A percentile compares a stretch with the other conserved stretches of the same genome.
These are phyloP conservation scores for Xiphophorus maculatus DNA, from an alignment of 2,113 vertebrate genomes.

Conservation along the genomic window DNA sequence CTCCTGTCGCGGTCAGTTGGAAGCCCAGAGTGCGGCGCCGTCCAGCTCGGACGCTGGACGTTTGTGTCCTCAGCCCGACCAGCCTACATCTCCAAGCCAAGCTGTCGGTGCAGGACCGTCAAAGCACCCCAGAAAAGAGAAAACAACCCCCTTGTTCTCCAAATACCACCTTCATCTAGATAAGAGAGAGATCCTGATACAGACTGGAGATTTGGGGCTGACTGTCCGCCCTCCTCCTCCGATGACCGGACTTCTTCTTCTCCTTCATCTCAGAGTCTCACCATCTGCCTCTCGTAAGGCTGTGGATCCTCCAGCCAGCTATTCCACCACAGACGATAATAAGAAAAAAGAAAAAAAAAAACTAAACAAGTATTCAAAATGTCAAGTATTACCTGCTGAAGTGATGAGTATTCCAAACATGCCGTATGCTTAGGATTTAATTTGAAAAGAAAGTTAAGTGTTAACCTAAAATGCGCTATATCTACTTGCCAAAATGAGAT, in stretches of 20 bases:
- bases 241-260: slow-evolving; percentile 49
- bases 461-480: slow-evolving; percentile 80
- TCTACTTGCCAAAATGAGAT: slow-evolving; percentile 88
- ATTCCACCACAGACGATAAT: slow-evolving; percentile 67
- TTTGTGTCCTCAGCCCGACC: slow-evolving; percentile 72
- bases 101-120: slow-evolving; percentile 48
- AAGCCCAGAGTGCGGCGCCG: slow-evolving; percentile 75
- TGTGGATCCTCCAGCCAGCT: slow-evolving; percentile 64
- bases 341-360: slow-evolving; percentile 51
- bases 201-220: slow-evolving; percentile 54
- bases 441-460: slow-evolving; percentile 70
- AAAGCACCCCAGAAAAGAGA: slow-evolving; percentile 59
- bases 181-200: slow-evolving; percentile 32
- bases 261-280: slow-evolving; percentile 50
- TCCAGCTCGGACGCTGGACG: slow-evolving; percentile 83
- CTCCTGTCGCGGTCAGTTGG: slow-evolving; percentile 71
- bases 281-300: slow-evolving; percentile 54
- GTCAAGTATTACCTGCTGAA: slow-evolving; percentile 69
- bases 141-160: slow-evolving; percentile 25
- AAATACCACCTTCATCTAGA: slow-evolving; percentile 7
- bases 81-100: slow-evolving; percentile 64
- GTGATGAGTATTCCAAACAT: slow-evolving; percentile 75
- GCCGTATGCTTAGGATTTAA: slow-evolving; percentile 68
- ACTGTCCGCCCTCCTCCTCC: slow-evolving; percentile 25
- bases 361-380: slow-evolving; percentile 60